Conservation (phyloP, 2,888 invertebrate species). For the Actias luna region DNA sequence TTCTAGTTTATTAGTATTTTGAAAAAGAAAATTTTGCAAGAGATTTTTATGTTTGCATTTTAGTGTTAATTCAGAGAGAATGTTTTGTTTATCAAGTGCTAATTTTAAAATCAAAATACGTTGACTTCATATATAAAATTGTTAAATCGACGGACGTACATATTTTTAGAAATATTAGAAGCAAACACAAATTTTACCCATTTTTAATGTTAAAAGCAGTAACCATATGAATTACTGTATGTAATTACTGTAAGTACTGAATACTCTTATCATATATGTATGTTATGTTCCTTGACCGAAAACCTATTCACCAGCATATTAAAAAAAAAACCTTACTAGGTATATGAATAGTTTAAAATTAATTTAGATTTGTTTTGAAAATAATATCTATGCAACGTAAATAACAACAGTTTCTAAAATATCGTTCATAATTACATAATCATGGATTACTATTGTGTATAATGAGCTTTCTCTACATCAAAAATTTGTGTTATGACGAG, state of each 20-base stretch:
- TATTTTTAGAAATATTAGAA: too few species aligned
- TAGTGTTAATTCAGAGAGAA: background rate
- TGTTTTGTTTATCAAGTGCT: background rate
- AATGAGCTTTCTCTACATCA: constrained; percentile 65
- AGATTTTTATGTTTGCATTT: background rate
- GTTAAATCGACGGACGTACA: too few species aligned
- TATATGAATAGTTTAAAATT: background rate
- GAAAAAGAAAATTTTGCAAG: background rate
- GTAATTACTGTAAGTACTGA: too few species aligned
- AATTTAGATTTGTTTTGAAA: background rate
- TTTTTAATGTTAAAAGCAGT: too few species aligned
- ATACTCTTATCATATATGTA: too few species aligned
- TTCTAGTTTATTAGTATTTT: background rate
- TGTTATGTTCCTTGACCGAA: too few species aligned
- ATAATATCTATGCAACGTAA: constrained; percentile 19
- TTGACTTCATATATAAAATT: too few species aligned
- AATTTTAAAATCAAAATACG: too few species aligned
- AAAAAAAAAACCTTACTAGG: too few species aligned
- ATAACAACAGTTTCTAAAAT: constrained; percentile 15
- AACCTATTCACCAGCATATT: too few species aligned
- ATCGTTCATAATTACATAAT: constrained; percentile 47
- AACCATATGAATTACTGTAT: too few species aligned
- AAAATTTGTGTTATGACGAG: constrained; percentile 54
- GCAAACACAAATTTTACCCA: too few species aligned
- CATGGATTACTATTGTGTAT: constrained; percentile 43